Conservation (phyloP, 2,888 invertebrate genomes). For the Stegophylla sp. region DNA sequence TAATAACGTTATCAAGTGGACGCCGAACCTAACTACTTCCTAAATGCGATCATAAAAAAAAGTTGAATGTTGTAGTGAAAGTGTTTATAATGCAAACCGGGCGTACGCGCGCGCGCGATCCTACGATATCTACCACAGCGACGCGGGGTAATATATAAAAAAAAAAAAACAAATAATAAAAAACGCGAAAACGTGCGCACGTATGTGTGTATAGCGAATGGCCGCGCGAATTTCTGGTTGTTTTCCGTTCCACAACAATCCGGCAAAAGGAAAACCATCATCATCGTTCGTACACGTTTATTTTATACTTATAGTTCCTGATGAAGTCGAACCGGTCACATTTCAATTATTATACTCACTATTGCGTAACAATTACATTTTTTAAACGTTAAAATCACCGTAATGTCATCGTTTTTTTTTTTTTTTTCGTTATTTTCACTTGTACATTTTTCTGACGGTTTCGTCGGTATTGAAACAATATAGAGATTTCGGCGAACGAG, state of each 20-base stretch:
- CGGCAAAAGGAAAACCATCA: slow-evolving; percentile 30
- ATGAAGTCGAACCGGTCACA: too few species aligned
- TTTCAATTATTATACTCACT: too few species aligned
- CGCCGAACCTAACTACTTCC: slow-evolving; percentile 24
- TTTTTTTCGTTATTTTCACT: too few species aligned
- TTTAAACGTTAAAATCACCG: too few species aligned
- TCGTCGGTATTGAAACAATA: too few species aligned
- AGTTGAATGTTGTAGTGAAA: slow-evolving; percentile 51
- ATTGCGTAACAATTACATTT: too few species aligned
- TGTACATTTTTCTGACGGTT: too few species aligned
- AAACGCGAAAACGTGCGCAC: too few species aligned
- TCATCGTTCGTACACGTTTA: background rate
- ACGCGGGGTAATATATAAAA: background rate
- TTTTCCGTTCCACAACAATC: slow-evolving; percentile 24
- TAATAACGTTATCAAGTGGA: too few species aligned
- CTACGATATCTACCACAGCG: background rate
- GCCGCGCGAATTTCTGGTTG: background rate
- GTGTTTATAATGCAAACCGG: slow-evolving; percentile 40
- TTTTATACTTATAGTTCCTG: too few species aligned
- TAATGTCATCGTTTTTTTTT: too few species aligned
- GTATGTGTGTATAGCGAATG: slow-evolving; percentile 3
- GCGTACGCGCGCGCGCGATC: background rate
- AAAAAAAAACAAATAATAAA: background rate
- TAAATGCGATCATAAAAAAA: slow-evolving; percentile 32
- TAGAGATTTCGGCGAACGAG: too few species aligned